Conservation (phyloP, 2,888 invertebrate species). For the Acanthopleura granulata region DNA sequence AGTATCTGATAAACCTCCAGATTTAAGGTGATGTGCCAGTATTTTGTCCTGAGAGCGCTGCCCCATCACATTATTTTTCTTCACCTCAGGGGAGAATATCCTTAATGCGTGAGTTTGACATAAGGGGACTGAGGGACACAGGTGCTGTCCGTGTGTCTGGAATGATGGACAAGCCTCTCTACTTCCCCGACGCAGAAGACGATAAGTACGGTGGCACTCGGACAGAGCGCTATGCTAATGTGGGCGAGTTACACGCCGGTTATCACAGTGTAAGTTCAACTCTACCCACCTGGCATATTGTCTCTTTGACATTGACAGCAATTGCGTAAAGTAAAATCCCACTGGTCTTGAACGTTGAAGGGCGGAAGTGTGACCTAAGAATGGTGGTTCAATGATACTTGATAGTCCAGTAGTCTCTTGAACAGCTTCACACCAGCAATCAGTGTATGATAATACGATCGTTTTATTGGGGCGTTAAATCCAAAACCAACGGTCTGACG, state of each 20-base stretch:
- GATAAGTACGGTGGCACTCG: neutral
- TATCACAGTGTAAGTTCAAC: slow-evolving; percentile 33
- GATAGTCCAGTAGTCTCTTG: too few relatives aligned
- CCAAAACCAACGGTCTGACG: too few relatives aligned
- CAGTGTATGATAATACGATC: too few relatives aligned
- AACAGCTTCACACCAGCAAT: too few relatives aligned
- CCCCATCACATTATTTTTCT: too few relatives aligned
- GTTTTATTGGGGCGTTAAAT: too few relatives aligned
- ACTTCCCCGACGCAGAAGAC: neutral
- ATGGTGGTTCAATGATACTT: too few relatives aligned
- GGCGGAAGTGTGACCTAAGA: too few relatives aligned
- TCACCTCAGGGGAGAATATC: slow-evolving; percentile 33
- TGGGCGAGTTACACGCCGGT: slow-evolving; percentile 33
- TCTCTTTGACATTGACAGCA: neutral
- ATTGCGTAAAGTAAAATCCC: neutral
- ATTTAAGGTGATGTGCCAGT: too few relatives aligned
- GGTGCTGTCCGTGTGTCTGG: slow-evolving; percentile 17
- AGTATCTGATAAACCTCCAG: too few relatives aligned
- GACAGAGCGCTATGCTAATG: slow-evolving; percentile 22
- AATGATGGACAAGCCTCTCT: slow-evolving; percentile 25
- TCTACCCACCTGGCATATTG: neutral
- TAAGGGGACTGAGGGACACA: slow-evolving; percentile 9
- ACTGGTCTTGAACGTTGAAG: too few relatives aligned
- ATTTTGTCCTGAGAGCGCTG: too few relatives aligned
- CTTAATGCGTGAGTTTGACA: slow-evolving; percentile 33